Percentiles rank a stretch among this genome's conserved stretches.
Conservation (phyloP, 2,888 invertebrate species). For the Nudaria mundana region DNA sequence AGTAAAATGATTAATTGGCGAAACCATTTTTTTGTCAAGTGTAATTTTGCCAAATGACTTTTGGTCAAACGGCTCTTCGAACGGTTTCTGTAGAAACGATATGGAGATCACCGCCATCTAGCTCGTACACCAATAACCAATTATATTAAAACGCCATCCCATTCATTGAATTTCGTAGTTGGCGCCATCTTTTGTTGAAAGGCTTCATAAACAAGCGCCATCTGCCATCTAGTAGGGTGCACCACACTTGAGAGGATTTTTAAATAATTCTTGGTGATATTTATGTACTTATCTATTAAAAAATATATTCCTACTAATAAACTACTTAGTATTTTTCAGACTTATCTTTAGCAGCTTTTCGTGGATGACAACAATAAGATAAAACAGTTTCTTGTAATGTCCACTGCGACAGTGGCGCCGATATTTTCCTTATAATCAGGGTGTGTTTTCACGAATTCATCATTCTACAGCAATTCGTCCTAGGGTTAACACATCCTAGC, state of each 20-base stretch:
- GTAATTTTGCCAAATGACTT: no score
- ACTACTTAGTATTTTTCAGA: neutral
- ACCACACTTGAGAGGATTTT: neutral
- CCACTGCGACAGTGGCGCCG: slow-evolving; percentile 70
- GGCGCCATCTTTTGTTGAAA: slow-evolving; percentile 45
- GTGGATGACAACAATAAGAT: slow-evolving; percentile 17
- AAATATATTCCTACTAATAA: neutral
- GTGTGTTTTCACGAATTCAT: slow-evolving; percentile 77
- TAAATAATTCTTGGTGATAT: neutral
- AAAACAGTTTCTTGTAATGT: slow-evolving; percentile 39
- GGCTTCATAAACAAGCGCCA: slow-evolving; percentile 25
- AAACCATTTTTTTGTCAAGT: no score
- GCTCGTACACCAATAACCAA: no score
- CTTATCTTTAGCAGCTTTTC: slow-evolving; percentile 2
- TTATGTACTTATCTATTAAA: neutral
- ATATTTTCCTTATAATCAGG: slow-evolving; percentile 77
- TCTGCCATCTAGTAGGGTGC: slow-evolving; percentile 20
- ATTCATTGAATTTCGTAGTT: no score
- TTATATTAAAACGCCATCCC: no score
- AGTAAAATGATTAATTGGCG: no score
- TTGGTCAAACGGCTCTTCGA: no score
- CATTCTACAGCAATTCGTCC: slow-evolving; percentile 76
- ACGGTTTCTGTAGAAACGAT: no score
- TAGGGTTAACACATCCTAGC: slow-evolving; percentile 73
- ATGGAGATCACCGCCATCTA: no score